Evolutionary conservation across 2,113 vertebrate genomes (phyloP).

Genomic region (Ptychochromis oligacanthus): DNA sequence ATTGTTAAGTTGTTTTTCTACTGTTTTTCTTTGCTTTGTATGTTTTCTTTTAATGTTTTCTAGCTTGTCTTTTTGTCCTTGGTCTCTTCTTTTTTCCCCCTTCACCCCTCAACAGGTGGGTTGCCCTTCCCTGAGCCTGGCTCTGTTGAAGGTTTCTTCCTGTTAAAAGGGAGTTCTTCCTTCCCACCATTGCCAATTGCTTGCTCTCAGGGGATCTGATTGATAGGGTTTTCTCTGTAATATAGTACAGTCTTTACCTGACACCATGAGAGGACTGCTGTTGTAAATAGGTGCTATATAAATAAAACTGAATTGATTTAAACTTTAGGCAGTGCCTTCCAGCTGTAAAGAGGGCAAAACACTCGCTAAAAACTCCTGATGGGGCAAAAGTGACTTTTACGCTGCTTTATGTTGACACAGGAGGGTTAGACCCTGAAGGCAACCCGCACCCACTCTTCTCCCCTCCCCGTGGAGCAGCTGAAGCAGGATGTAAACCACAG

Average conservation of each 20-base stretch:
- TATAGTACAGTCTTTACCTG: background rate
- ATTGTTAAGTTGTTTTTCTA: too few relatives aligned
- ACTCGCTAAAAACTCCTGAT: background rate
- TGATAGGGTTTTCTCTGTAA: background rate
- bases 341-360: background rate
- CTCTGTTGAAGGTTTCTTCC: background rate
- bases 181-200: background rate
- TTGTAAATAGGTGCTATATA: background rate
- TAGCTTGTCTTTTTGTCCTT: background rate
- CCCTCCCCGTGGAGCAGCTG: background rate
- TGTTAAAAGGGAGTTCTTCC: fast-evolving
- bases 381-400: background rate
- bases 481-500: conserved; percentile 44
- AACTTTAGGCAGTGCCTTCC: too few relatives aligned
- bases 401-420: conserved; percentile 11
- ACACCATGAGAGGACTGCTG: background rate
- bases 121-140: background rate
- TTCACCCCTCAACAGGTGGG: fast-evolving
- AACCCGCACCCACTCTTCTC: background rate
- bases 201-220: background rate
- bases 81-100: background rate
- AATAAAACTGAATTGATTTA: too few relatives aligned
- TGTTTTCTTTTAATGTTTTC: background rate
- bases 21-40: fast-evolving
- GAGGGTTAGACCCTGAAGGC: background rate